Conservation (phyloP, 1,140 invertebrate genomes). For the Meloidogyne exigua region DNA sequence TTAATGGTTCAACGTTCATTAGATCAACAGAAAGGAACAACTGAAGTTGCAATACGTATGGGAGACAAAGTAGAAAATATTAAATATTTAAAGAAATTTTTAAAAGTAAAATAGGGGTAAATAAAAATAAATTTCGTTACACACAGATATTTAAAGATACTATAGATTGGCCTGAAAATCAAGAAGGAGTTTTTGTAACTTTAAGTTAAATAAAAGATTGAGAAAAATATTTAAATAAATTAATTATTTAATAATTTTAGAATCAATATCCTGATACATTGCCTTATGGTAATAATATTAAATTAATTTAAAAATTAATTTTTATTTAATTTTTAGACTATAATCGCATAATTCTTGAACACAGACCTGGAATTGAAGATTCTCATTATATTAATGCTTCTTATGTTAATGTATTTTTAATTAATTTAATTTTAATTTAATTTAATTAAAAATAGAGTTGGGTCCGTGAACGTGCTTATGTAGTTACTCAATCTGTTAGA, state of each 20-base stretch:
- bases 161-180: too few species aligned
- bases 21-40: constrained; percentile 54
- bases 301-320: background rate
- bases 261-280: constrained; percentile 60
- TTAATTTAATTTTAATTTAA: background rate
- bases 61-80: constrained; percentile 39
- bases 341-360: constrained; percentile 26
- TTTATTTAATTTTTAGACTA: constrained; percentile 14
- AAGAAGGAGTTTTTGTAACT: too few species aligned
- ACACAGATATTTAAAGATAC: too few species aligned
- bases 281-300: constrained; percentile 54
- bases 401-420: constrained; percentile 41
- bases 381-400: constrained; percentile 62
- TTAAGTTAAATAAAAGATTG: too few species aligned
- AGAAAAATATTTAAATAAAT: background rate
- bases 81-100: too few species aligned
- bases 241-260: background rate
- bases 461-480: constrained; percentile 60
- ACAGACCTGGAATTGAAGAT: constrained; percentile 29
- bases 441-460: constrained; percentile 48
- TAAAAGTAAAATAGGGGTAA: too few species aligned
- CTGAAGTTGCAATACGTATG: constrained; percentile 57
- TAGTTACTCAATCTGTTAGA: constrained; percentile 62
- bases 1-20: constrained; percentile 59
- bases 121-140: too few species aligned